A percentile compares a stretch with the other conserved stretches of the same genome.
Conservation (phyloP, 92 coral and sea anemone species). For the Siderastrea radians region DNA sequence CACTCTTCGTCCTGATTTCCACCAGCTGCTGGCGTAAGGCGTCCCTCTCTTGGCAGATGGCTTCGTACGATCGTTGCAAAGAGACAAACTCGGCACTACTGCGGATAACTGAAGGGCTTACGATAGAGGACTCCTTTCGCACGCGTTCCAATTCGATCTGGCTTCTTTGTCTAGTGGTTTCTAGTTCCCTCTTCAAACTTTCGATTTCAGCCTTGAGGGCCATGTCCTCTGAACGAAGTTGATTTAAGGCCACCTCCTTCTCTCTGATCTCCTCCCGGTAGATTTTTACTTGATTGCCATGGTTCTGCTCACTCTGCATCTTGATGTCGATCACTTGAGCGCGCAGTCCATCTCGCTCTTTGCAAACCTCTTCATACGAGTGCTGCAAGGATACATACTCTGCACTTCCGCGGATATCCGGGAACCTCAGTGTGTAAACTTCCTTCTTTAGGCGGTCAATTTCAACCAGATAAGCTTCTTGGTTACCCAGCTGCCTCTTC, state of each 20-base stretch:
- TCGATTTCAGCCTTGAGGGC: conserved; percentile 22
- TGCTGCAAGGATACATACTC: conserved; percentile 19
- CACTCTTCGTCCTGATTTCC: conserved; percentile 29
- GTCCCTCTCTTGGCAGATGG: conserved; percentile 45
- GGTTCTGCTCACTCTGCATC: conserved; percentile 6
- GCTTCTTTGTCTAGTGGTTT: background rate
- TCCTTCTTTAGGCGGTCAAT: conserved; percentile 28
- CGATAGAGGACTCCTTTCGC: conserved; percentile 5
- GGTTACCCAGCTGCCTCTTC: conserved; percentile 20
- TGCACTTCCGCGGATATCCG: conserved; percentile 21
- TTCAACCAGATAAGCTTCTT: conserved; percentile 11
- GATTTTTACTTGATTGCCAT: conserved; percentile 8
- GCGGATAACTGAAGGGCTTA: conserved; percentile 14
- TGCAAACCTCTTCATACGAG: conserved; percentile 28
- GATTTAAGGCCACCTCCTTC: conserved; percentile 4
- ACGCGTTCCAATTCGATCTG: conserved; percentile 18
- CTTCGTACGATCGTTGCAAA: conserved; percentile 11
- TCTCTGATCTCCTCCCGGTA: conserved; percentile 19
- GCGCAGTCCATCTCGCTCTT: conserved; percentile 55
- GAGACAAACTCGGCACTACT: conserved; percentile 21
- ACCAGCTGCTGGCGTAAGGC: conserved; percentile 26
- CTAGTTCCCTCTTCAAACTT: conserved; percentile 25
- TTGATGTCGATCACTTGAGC: conserved; percentile 42
- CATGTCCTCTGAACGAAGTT: conserved; percentile 13
- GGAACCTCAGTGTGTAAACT: conserved; percentile 12